These are phyloP conservation scores for Cerceris ruficornis DNA, from an alignment of 2,888 invertebrate genomes.

Conservation along the genomic window DNA sequence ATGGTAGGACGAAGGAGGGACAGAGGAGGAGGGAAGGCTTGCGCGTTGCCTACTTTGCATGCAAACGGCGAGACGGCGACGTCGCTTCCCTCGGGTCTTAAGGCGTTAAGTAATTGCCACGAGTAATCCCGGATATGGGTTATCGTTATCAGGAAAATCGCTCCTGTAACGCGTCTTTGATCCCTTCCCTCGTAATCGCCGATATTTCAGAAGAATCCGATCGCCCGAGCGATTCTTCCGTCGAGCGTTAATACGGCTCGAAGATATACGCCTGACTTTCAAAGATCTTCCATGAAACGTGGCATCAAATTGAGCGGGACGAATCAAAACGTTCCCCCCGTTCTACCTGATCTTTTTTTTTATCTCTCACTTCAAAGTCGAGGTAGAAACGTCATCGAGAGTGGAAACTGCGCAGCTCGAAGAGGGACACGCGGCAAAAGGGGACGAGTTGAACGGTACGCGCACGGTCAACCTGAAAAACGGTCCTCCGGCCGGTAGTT, in stretches of 20 bases:
- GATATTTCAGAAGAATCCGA: neutral
- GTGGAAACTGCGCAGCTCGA: neutral
- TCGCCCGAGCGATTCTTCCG: neutral
- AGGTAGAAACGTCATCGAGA: too few relatives aligned
- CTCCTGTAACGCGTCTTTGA: conserved; percentile 33
- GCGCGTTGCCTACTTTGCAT: conserved; percentile 69
- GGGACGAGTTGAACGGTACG: neutral
- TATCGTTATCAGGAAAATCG: conserved; percentile 66
- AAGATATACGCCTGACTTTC: too few relatives aligned
- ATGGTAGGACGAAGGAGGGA: neutral
- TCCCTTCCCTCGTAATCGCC: conserved; percentile 19
- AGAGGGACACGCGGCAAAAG: neutral
- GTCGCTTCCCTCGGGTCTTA: conserved; percentile 60
- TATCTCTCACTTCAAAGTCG: too few relatives aligned
- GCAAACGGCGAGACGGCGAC: conserved; percentile 68
- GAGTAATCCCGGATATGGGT: conserved; percentile 75
- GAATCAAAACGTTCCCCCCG: too few relatives aligned
- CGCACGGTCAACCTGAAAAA: conserved; percentile 45
- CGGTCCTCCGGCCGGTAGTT: conserved; percentile 67
- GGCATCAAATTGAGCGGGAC: too few relatives aligned
- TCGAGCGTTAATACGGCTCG: too few relatives aligned
- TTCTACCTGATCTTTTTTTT: too few relatives aligned
- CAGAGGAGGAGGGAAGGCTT: conserved; percentile 4
- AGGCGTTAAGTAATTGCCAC: conserved; percentile 75
- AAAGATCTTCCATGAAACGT: too few relatives aligned